phyloP scores from a whole-genome alignment of 2,888 invertebrate genomes.

The Rhingia campestris region DNA sequence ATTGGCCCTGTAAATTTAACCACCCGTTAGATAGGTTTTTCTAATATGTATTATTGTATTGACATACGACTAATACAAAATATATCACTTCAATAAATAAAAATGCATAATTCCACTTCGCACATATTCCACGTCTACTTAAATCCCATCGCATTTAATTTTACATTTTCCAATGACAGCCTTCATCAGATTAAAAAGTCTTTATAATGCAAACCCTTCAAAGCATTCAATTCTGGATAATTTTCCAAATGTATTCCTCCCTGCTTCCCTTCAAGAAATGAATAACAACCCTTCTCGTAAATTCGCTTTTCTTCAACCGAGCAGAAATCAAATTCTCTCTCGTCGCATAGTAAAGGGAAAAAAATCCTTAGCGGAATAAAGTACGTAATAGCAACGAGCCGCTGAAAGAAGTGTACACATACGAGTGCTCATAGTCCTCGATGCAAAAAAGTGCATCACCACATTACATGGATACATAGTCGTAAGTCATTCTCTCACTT shows the following conservation, averaged over 20 bases:
- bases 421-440: constrained; percentile 16
- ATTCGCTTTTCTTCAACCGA: constrained; percentile 17
- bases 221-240: constrained; percentile 12
- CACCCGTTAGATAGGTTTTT: no score
- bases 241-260: constrained; percentile 17
- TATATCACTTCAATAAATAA: not conserved
- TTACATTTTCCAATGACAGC: constrained; percentile 15
- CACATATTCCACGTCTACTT: not conserved
- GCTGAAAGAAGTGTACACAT: constrained; percentile 14
- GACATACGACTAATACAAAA: constrained; percentile 9
- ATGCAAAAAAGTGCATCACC: constrained; percentile 52
- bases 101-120: not conserved
- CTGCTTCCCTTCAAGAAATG: constrained; percentile 30
- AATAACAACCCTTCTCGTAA: constrained; percentile 32
- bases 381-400: constrained; percentile 5
- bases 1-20: no score
- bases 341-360: constrained; percentile 6
- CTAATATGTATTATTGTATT: no score
- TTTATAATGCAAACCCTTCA: not conserved
- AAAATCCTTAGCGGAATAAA: constrained; percentile 3
- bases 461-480: constrained; percentile 16
- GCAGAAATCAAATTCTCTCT: constrained; percentile 41
- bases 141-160: constrained; percentile 27
- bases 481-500: constrained; percentile 17
- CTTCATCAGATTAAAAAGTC: constrained; percentile 32